These are phyloP conservation scores for Gastrophryne carolinensis DNA, from an alignment of 2,797 vertebrate genomes.

Conservation along the genomic window DNA sequence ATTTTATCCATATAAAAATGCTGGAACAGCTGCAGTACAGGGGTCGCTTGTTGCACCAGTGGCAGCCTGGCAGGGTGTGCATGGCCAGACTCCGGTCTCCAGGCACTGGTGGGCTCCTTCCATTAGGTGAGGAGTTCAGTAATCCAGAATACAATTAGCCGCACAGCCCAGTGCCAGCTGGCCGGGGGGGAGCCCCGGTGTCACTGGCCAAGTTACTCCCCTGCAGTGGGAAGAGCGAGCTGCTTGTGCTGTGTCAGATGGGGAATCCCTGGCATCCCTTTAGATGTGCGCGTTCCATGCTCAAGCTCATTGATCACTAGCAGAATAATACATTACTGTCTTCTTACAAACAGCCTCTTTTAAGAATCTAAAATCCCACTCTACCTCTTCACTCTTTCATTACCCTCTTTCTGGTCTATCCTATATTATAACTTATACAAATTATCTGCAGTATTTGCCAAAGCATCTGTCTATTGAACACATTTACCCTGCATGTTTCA, in stretches of 20 bases:
- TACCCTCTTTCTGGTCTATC: too few species aligned
- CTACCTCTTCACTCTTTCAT: too few species aligned
- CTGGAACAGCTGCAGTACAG: background rate
- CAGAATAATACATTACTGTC: too few species aligned
- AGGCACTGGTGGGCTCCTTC: too few species aligned
- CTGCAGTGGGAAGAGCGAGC: conserved; percentile 43
- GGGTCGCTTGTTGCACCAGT: background rate
- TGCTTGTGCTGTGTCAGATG: background rate
- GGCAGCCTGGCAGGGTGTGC: background rate
- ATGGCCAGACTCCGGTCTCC: too few species aligned
- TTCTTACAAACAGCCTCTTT: too few species aligned
- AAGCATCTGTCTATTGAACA: too few species aligned
- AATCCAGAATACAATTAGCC: conserved; percentile 2
- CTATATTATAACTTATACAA: too few species aligned
- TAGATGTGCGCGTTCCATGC: background rate
- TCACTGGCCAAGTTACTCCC: conserved; percentile 37
- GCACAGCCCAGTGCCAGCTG: conserved; percentile 8
- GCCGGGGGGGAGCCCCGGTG: background rate
- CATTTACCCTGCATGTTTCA: too few species aligned
- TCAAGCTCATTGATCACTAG: too few species aligned
- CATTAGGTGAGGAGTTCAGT: background rate
- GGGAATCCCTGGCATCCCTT: background rate
- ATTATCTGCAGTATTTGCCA: too few species aligned
- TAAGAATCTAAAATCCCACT: too few species aligned
- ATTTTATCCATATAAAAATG: conserved; percentile 3